Evolutionary conservation across 2,888 invertebrate species (phyloP).

Genomic region (Athalia circularis): DNA sequence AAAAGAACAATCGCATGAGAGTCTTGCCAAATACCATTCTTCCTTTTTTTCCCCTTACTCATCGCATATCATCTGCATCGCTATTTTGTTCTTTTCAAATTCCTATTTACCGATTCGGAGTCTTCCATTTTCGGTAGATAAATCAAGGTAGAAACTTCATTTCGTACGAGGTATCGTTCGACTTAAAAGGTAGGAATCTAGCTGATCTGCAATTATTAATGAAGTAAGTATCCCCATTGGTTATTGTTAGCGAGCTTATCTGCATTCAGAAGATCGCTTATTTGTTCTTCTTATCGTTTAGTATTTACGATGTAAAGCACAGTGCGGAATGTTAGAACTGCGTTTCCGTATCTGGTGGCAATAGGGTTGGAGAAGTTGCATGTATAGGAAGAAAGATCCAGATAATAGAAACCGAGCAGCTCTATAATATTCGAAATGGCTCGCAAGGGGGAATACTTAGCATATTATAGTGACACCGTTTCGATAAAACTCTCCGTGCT

Average conservation of each 20-base stretch:
- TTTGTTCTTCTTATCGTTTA: slow-evolving; percentile 27
- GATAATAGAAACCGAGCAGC: slow-evolving; percentile 27
- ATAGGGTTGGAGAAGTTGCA: slow-evolving; percentile 7
- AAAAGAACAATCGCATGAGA: slow-evolving; percentile 39
- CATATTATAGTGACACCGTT: slow-evolving; percentile 22
- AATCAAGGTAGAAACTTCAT: not conserved
- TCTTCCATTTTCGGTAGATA: too few species aligned
- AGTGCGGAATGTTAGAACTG: not conserved
- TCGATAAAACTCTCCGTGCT: slow-evolving; percentile 2
- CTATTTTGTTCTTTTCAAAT: too few species aligned
- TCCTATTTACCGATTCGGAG: too few species aligned
- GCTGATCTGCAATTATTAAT: not conserved
- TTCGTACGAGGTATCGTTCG: not conserved
- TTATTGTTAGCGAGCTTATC: slow-evolving; percentile 25
- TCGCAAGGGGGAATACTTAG: slow-evolving; percentile 11
- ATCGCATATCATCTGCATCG: not conserved
- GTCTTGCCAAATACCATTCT: slow-evolving; percentile 34
- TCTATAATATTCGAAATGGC: slow-evolving; percentile 32
- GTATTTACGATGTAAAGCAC: slow-evolving; percentile 23
- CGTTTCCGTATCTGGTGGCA: slow-evolving; percentile 34
- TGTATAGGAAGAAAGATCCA: not conserved
- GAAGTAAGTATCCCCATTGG: slow-evolving; percentile 30
- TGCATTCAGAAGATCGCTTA: slow-evolving; percentile 2
- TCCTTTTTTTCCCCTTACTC: slow-evolving; percentile 3
- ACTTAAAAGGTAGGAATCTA: not conserved